Percentiles rank a stretch among this genome's conserved stretches.
These are phyloP conservation scores for Plagodis dolabraria DNA, from an alignment of 2,888 invertebrate species.

Conservation along the genomic window DNA sequence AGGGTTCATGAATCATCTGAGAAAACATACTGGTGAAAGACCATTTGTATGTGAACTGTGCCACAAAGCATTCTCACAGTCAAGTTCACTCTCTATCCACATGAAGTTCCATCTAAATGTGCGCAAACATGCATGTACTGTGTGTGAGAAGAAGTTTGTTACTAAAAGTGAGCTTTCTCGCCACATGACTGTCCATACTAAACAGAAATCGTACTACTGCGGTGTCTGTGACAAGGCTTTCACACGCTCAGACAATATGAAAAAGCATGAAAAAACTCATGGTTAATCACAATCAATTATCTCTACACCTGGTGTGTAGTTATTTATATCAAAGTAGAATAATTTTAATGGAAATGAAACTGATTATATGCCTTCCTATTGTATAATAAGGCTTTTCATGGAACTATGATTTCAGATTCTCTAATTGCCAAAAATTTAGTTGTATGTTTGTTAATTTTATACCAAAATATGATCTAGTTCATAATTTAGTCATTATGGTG, in stretches of 20 bases:
- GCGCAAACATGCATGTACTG: constrained; percentile 80
- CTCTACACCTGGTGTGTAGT: constrained; percentile 37
- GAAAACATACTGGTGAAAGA: constrained; percentile 80
- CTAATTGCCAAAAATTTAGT: constrained; percentile 83
- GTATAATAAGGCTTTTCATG: constrained; percentile 53
- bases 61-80: constrained; percentile 81
- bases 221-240: constrained; percentile 83
- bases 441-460: constrained; percentile 75
- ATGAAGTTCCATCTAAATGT: constrained; percentile 84
- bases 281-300: constrained; percentile 55
- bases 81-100: constrained; percentile 81
- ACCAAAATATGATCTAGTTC: constrained; percentile 82
- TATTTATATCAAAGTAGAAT: constrained; percentile 40
- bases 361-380: constrained; percentile 35
- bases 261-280: constrained; percentile 84
- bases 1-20: constrained; percentile 82
- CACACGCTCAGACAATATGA: constrained; percentile 83
- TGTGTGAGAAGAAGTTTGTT: constrained; percentile 83
- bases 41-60: constrained; percentile 83
- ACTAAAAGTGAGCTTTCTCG: constrained; percentile 84
- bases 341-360: constrained; percentile 32
- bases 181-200: constrained; percentile 83
- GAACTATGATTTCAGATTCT: constrained; percentile 73
- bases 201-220: constrained; percentile 82
- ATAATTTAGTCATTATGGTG: constrained; percentile 83